Evolutionary conservation across 2,888 invertebrate species (phyloP).

Genomic region (Trichacis sp.): DNA sequence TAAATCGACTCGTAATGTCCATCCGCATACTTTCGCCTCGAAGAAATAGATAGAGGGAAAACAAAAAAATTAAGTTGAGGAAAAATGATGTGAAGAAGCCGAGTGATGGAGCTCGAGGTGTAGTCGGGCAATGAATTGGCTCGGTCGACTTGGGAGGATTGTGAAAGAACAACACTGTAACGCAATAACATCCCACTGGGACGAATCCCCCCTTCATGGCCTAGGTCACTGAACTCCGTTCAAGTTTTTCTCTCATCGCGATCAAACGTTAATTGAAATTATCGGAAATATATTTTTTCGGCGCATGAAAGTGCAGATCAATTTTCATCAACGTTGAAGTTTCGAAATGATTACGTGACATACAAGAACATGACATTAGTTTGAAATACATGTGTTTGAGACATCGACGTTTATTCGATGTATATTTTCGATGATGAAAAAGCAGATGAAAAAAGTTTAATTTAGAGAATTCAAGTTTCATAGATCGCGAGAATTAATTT

Average conservation of each 20-base stretch:
- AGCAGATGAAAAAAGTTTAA: too few species aligned
- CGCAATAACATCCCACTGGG: not conserved
- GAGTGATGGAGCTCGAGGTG: not conserved
- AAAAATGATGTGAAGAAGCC: slow-evolving; percentile 1
- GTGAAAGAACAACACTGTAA: not conserved
- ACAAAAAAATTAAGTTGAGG: not conserved
- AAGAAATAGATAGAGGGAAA: not conserved
- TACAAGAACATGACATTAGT: too few species aligned
- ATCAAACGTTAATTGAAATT: not conserved
- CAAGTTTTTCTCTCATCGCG: not conserved
- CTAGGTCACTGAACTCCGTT: not conserved
- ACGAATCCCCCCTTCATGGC: not conserved
- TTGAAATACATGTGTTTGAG: too few species aligned
- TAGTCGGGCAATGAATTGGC: not conserved
- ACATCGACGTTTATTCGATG: too few species aligned
- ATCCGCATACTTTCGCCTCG: slow-evolving; percentile 1
- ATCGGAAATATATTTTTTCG: not conserved
- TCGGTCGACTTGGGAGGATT: not conserved
- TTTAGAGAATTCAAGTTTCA: too few species aligned
- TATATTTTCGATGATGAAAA: too few species aligned
- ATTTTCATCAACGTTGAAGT: not conserved
- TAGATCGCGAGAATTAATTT: too few species aligned
- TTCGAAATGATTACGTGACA: too few species aligned
- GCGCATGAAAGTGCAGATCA: too few species aligned
- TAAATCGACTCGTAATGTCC: slow-evolving; percentile 19